Evolutionary conservation across 1,140 invertebrate species (phyloP).

Genomic region (Zaprionus inermis): DNA sequence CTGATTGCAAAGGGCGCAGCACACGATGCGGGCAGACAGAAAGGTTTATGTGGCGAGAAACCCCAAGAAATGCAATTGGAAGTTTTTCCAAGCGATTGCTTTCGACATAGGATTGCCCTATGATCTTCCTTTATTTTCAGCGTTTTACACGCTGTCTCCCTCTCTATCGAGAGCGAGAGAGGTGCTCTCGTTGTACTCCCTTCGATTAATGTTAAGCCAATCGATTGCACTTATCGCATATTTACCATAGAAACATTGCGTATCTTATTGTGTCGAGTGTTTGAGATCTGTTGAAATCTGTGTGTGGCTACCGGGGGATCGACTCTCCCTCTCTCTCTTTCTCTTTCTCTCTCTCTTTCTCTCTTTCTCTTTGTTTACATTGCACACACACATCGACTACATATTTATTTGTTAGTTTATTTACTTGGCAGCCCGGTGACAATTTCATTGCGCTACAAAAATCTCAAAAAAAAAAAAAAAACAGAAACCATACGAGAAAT

Average conservation of each 20-base stretch:
- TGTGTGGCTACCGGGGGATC: background rate
- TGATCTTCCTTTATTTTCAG: background rate
- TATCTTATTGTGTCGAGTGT: slow-evolving; percentile 4
- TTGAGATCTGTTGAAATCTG: slow-evolving; percentile 29
- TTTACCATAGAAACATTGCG: slow-evolving; percentile 10
- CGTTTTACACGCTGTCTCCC: background rate
- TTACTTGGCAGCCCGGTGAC: slow-evolving; percentile 53
- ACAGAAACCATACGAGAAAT: slow-evolving; percentile 18
- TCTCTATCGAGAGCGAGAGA: too few relatives aligned
- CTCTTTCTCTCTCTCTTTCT: background rate
- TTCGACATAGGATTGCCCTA: background rate
- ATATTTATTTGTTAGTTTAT: slow-evolving; percentile 57
- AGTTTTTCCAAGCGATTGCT: slow-evolving; percentile 4
- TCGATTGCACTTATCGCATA: slow-evolving; percentile 7
- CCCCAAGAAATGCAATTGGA: slow-evolving; percentile 1
- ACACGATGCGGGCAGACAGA: slow-evolving; percentile 30
- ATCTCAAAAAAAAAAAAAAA: slow-evolving; percentile 22
- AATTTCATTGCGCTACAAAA: slow-evolving; percentile 52
- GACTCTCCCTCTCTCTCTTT: background rate
- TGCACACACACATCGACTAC: slow-evolving; percentile 21
- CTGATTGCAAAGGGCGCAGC: slow-evolving; percentile 31
- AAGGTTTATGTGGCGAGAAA: background rate
- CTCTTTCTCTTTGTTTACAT: slow-evolving; percentile 30
- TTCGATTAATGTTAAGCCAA: background rate
- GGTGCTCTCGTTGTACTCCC: too few relatives aligned